Conservation (phyloP, 2,797 vertebrate genomes). For the Hafferia zeledoni region DNA sequence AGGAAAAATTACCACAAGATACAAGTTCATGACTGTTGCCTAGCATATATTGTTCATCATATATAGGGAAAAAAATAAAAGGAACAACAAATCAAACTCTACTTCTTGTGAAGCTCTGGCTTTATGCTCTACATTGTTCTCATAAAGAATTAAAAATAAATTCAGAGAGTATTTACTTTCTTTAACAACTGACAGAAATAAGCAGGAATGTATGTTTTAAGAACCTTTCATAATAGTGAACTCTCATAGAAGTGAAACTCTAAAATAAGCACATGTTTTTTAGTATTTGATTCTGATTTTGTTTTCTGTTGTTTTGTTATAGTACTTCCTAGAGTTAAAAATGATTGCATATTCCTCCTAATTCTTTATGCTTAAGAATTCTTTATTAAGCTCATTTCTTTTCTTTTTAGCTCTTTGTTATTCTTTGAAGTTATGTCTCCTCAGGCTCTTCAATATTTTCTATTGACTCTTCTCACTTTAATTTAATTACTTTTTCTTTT, state of each 20-base stretch:
- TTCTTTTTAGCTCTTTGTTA: constrained; percentile 58
- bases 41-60: not conserved
- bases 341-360: not conserved
- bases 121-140: not conserved
- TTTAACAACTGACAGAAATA: not conserved
- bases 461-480: constrained; percentile 82
- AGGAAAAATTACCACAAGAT: not conserved
- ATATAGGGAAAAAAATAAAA: not conserved
- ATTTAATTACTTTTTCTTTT: constrained; percentile 78
- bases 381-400: constrained; percentile 8
- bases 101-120: not conserved
- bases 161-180: not conserved
- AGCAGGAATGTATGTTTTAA: not conserved
- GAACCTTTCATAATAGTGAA: not conserved
- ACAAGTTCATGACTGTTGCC: not conserved
- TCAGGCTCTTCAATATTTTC: constrained; percentile 74
- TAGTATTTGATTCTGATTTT: not conserved
- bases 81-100: accelerated
- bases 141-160: not conserved
- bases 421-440: constrained; percentile 77
- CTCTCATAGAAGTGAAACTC: not conserved
- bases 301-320: not conserved
- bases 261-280: not conserved
- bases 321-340: not conserved
- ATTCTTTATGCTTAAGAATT: not conserved